Conservation (phyloP, 2,113 vertebrate genomes). For the Otocyon megalotis region DNA sequence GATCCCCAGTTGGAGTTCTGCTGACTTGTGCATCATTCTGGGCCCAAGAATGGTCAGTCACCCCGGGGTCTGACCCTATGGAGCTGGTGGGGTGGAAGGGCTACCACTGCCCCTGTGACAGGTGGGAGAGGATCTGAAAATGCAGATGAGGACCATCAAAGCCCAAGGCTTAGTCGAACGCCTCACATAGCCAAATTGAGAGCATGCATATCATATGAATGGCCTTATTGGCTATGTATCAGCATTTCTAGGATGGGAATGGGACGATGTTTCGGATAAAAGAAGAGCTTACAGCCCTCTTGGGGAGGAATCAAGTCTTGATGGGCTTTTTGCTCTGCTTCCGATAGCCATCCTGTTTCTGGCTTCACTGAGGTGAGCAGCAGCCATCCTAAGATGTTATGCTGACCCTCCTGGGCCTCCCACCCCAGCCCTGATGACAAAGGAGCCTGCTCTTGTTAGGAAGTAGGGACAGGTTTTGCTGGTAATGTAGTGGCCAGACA, state of each 20-base stretch:
- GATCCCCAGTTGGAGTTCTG: not conserved
- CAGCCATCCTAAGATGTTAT: not conserved
- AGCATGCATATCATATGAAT: not conserved
- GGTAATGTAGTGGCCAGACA: not conserved
- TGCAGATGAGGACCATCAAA: constrained; percentile 60
- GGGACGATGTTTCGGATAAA: constrained; percentile 62
- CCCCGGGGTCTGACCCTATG: not conserved
- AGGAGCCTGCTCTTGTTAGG: not conserved
- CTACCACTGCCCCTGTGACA: not conserved
- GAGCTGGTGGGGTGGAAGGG: constrained; percentile 6
- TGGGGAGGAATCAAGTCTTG: not conserved
- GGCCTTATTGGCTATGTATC: constrained; percentile 2
- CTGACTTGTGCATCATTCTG: constrained; percentile 15
- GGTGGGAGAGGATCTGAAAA: constrained; percentile 50
- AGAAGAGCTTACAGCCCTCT: constrained; percentile 1
- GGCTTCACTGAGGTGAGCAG: not conserved
- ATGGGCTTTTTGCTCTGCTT: constrained; percentile 4
- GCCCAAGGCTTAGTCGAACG: constrained; percentile 18
- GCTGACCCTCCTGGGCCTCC: not conserved
- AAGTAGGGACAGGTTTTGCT: not conserved
- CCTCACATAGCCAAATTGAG: constrained; percentile 64
- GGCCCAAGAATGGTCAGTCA: not conserved
- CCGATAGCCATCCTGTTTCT: not conserved
- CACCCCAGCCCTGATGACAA: not conserved
- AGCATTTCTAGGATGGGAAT: constrained; percentile 51